phyloP scores from a whole-genome alignment of 2,797 vertebrate species.

The Microcaecilia unicolor region DNA sequence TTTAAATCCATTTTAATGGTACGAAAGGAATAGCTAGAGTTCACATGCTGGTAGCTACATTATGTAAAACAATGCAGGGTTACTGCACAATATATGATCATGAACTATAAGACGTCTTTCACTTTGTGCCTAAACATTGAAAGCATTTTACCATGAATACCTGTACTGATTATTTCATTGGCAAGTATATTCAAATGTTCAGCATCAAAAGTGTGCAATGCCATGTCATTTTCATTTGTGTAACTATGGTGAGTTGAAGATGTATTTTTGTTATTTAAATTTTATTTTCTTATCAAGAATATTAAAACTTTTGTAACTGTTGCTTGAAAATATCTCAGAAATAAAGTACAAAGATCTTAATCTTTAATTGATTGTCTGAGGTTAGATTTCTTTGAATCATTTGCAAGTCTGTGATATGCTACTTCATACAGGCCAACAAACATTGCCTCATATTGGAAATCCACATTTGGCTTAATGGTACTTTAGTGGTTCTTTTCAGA shows the following conservation, averaged over 20 bases:
- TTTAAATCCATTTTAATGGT: conserved; percentile 39
- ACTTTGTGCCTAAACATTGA: too few relatives aligned
- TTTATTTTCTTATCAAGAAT: conserved; percentile 67
- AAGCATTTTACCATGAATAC: too few relatives aligned
- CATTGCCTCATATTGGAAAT: too few relatives aligned
- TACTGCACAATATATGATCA: too few relatives aligned
- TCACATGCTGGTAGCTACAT: too few relatives aligned
- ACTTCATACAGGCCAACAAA: too few relatives aligned
- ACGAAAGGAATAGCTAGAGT: conserved; percentile 26
- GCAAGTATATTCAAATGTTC: conserved; percentile 39
- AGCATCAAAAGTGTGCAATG: conserved; percentile 37
- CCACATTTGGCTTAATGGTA: too few relatives aligned
- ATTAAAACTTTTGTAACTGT: conserved; percentile 60
- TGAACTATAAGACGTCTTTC: too few relatives aligned
- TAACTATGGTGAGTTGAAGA: conserved; percentile 46
- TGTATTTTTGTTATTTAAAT: conserved; percentile 73
- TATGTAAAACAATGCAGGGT: too few relatives aligned
- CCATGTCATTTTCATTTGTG: conserved; percentile 38
- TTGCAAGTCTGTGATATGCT: too few relatives aligned
- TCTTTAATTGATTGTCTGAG: not conserved
- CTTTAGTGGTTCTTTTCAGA: too few relatives aligned
- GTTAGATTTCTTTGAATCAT: not conserved
- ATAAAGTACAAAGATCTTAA: conserved; percentile 32
- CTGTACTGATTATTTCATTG: conserved; percentile 33
- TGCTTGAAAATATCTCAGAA: conserved; percentile 52